A percentile compares a stretch with the other conserved stretches of the same genome.
phyloP scores from a whole-genome alignment of 2,113 vertebrate species.

The Pelodiscus sinensis region DNA sequence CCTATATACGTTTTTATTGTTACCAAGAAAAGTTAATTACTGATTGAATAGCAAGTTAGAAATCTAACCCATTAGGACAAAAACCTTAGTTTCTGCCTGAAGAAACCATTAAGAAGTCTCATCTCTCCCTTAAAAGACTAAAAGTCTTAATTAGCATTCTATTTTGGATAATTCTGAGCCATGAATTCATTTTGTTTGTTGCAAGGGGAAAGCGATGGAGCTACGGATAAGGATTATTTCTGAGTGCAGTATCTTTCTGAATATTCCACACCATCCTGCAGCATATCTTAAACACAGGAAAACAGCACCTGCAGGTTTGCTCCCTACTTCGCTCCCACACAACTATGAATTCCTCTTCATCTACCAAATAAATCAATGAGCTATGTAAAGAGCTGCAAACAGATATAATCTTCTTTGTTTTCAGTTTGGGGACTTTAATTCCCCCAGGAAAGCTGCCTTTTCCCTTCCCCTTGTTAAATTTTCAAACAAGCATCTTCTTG shows the following conservation, averaged over 20 bases:
- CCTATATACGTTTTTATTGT: constrained; percentile 38
- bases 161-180: constrained; percentile 50
- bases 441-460: not conserved
- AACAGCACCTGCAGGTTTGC: not conserved
- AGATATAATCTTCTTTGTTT: not conserved
- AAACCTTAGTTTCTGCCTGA: constrained; percentile 72
- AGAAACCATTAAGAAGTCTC: constrained; percentile 76
- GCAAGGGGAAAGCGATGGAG: constrained; percentile 26
- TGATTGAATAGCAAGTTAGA: constrained; percentile 64
- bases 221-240: not conserved
- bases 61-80: constrained; percentile 63
- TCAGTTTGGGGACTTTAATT: not conserved
- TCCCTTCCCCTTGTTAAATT: not conserved
- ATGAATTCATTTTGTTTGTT: constrained; percentile 31
- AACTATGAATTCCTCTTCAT: constrained; percentile 17
- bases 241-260: constrained; percentile 7
- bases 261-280: constrained; percentile 21
- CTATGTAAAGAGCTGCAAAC: not conserved
- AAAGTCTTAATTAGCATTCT: constrained; percentile 72
- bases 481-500: not conserved
- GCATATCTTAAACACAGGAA: not conserved
- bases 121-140: constrained; percentile 56
- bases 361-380: constrained; percentile 13
- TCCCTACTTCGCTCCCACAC: not conserved
- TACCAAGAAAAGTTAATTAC: constrained; percentile 74